A percentile compares a stretch with the other conserved stretches of the same genome.
Conservation (phyloP, 1,140 invertebrate species). For the Aporrectodea caliginosa region DNA sequence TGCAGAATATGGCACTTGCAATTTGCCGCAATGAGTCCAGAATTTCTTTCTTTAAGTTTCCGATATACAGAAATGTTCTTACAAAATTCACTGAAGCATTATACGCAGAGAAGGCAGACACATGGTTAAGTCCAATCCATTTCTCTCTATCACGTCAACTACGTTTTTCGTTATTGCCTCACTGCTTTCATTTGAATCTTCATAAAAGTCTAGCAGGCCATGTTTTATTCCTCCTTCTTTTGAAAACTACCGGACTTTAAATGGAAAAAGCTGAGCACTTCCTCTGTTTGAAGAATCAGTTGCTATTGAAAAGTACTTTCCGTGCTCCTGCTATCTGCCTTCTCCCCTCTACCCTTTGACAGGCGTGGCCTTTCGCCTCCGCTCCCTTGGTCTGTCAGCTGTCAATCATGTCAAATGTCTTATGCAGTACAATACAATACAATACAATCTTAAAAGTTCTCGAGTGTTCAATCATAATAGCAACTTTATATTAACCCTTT, state of each 20-base stretch:
- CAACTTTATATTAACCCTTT: too few relatives aligned
- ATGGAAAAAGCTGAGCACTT: neutral
- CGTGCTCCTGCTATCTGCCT: too few relatives aligned
- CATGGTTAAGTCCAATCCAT: neutral
- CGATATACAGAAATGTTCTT: neutral
- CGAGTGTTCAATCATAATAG: too few relatives aligned
- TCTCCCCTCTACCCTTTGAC: too few relatives aligned
- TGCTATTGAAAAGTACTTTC: neutral
- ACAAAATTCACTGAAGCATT: neutral
- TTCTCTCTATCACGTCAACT: neutral
- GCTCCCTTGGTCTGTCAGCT: too few relatives aligned
- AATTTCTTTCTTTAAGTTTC: neutral
- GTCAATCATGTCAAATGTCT: too few relatives aligned
- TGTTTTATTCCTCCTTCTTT: neutral
- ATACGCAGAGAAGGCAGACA: neutral
- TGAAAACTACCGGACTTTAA: neutral
- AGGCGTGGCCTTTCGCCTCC: too few relatives aligned
- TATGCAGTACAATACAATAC: too few relatives aligned
- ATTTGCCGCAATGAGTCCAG: neutral
- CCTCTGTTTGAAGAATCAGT: neutral
- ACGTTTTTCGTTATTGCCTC: neutral
- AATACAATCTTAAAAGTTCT: too few relatives aligned
- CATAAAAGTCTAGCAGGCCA: neutral
- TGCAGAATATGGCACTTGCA: neutral
- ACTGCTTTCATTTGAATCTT: constrained; percentile 1